Evolutionary conservation across 2,888 invertebrate species (phyloP).

Genomic region (Hemicrepidius hirtus): DNA sequence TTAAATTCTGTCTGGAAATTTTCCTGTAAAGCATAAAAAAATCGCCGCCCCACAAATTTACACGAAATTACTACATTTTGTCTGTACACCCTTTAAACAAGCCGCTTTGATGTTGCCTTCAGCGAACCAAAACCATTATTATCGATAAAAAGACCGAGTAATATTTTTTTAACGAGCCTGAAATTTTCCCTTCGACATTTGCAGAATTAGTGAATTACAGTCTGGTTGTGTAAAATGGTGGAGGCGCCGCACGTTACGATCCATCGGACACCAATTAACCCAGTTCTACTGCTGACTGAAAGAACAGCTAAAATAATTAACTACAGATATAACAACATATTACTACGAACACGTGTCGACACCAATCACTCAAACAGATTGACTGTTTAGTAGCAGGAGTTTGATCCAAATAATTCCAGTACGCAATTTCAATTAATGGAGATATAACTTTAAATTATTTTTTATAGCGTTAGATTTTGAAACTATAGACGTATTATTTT

Average conservation of each 20-base stretch:
- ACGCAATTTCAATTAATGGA: conserved; percentile 3
- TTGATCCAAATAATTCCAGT: background rate
- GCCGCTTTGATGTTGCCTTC: conserved; percentile 12
- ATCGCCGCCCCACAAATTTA: conserved; percentile 11
- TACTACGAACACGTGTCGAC: conserved; percentile 22
- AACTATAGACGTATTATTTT: no score
- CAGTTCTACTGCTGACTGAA: conserved; percentile 3
- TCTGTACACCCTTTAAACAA: conserved; percentile 7
- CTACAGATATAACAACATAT: conserved; percentile 12
- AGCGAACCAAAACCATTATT: background rate
- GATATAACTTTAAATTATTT: conserved; percentile 6
- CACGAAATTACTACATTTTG: conserved; percentile 13
- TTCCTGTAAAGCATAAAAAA: background rate
- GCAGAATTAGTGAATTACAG: background rate
- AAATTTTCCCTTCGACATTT: conserved; percentile 9
- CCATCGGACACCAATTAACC: conserved; percentile 26
- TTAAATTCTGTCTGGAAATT: conserved; percentile 1
- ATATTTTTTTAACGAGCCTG: conserved; percentile 25
- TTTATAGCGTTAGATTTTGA: no score
- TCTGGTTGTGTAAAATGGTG: conserved; percentile 14
- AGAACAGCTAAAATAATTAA: conserved; percentile 29
- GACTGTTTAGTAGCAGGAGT: conserved; percentile 18
- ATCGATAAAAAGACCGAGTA: conserved; percentile 5
- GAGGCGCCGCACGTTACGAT: conserved; percentile 20
- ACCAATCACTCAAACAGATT: conserved; percentile 25